Evolutionary conservation across 1,140 invertebrate species (phyloP), one percentile per base, ranked within the genome.

Genomic region (Pseudomyrmex gracilis): DNA sequence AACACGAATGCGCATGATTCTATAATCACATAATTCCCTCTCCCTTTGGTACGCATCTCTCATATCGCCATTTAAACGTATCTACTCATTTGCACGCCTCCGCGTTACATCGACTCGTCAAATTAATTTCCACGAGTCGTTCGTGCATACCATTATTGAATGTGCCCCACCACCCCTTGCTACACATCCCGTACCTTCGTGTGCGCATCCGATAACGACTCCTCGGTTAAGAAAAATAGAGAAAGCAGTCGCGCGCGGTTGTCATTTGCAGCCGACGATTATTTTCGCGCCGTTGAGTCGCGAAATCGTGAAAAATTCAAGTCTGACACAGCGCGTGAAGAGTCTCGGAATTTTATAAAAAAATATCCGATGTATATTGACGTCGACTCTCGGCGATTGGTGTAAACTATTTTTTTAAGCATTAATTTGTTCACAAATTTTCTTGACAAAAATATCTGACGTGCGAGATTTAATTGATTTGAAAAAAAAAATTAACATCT

Each of bases 211-310:
- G 34, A 77, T 77, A 77, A 77, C 74, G 74, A 67, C 64, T 57
- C 13, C 34, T 66, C 61, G 74, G 17, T n/a, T 57, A 77, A 77
- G 74, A 77, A 77, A 77, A 77, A 77, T 77, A 77, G 34, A 77
- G 34, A 13, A 45, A 67, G 17, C 61, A 20, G 9, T 17, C 74
- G 17, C 13, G 22, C 74, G 61, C 49, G 34, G 49, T 77, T 77
- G 74, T 77, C 74, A 67, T 77, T 77, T 66, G 51, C 74, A 67
- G 74, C 49, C 61, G 74, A 66, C 74, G 61, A 77, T 77, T 77
- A 77, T 55, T 77, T 67, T 77, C 74, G 49, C 74, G 61, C 61
- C 74, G 74, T 77, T 77, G 61, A 66, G 55, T 77, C 74, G 74
- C 17, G 61, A 77, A 77, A 67, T 55, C 9, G 74, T 15, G 74